These are phyloP conservation scores for Hydrochoerus hydrochaeris DNA, from an alignment of 2,113 vertebrate genomes.

Conservation along the genomic window DNA sequence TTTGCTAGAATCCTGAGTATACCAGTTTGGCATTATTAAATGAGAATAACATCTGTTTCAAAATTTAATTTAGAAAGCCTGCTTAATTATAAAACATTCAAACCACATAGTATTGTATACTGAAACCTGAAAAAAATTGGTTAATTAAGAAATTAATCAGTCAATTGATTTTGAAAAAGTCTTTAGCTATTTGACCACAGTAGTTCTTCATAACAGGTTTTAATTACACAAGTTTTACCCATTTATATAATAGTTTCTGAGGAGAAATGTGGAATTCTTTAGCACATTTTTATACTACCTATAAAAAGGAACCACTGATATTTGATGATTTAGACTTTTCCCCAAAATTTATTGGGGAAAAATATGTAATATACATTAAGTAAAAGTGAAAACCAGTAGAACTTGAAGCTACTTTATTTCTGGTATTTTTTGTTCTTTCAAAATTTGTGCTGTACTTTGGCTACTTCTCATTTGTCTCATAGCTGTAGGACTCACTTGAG, in stretches of 20 bases:
- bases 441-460: neutral
- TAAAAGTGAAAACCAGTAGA: neutral
- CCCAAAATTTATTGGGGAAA: neutral
- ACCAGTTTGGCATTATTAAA: constrained; percentile 36
- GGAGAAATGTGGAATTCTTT: neutral
- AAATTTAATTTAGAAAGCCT: constrained; percentile 40
- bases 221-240: neutral
- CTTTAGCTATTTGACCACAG: neutral
- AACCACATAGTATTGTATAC: neutral
- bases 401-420: neutral
- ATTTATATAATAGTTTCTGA: constrained; percentile 12
- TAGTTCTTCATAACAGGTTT: neutral
- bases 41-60: constrained; percentile 25
- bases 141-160: constrained; percentile 30
- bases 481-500: neutral
- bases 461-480: neutral
- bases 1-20: constrained; percentile 34
- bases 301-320: neutral
- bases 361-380: neutral
- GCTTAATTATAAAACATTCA: neutral
- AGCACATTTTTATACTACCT: neutral
- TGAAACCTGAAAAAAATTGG: constrained; percentile 1
- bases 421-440: neutral
- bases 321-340: neutral
- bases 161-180: constrained; percentile 36